phyloP scores from a whole-genome alignment of 1,140 invertebrate genomes.

The Belonocnema kinseyi region DNA sequence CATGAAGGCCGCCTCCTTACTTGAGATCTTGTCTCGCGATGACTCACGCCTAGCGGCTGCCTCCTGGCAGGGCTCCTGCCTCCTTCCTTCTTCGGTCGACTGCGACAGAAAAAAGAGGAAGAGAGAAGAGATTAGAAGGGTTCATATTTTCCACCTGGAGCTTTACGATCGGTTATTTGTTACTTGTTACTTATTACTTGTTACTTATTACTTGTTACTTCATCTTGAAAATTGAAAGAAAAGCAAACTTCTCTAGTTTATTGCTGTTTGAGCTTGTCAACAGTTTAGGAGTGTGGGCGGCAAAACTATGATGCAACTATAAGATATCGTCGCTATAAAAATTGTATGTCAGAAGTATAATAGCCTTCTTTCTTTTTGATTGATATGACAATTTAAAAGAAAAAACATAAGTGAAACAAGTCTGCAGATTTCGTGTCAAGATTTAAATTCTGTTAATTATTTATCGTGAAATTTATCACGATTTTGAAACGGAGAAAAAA shows the following conservation, averaged over 20 bases:
- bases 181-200: too few relatives aligned
- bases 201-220: neutral
- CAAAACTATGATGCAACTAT: slow-evolving; percentile 13
- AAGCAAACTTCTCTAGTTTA: neutral
- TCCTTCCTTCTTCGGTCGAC: slow-evolving; percentile 56
- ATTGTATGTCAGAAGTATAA: slow-evolving; percentile 7
- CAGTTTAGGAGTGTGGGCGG: neutral
- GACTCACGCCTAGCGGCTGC: slow-evolving; percentile 66
- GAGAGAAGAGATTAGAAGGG: neutral
- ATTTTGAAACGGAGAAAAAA: neutral
- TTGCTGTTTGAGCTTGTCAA: neutral
- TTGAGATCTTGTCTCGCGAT: slow-evolving; percentile 68
- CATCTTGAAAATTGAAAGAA: neutral
- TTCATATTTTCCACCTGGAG: neutral
- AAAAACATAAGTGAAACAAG: neutral
- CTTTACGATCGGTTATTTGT: neutral
- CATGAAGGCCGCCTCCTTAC: slow-evolving; percentile 70
- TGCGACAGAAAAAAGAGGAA: slow-evolving; percentile 37
- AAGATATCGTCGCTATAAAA: slow-evolving; percentile 20
- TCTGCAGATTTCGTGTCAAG: neutral
- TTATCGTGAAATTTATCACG: neutral
- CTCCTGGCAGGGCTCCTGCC: slow-evolving; percentile 41
- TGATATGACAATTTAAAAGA: neutral
- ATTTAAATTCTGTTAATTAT: neutral
- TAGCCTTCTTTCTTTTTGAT: slow-evolving; percentile 9